These are phyloP conservation scores for Dichetophora obliterata DNA, from an alignment of 2,888 invertebrate genomes.

Conservation along the genomic window DNA sequence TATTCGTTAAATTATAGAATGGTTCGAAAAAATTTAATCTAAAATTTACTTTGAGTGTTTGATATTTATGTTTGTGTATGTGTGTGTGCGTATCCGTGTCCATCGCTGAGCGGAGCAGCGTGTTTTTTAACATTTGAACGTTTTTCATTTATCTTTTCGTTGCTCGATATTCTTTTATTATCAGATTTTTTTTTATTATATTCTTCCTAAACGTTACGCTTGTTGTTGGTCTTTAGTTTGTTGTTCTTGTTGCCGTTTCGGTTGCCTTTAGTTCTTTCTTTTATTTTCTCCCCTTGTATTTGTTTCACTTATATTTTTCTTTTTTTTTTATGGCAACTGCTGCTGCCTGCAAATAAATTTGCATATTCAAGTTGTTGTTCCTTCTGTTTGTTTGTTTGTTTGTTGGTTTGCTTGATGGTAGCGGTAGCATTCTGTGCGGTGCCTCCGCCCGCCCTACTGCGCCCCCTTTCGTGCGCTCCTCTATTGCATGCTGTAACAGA, in stretches of 20 bases:
- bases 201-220: not conserved
- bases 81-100: not conserved
- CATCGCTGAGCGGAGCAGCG: not conserved
- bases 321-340: not conserved
- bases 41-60: too few species aligned
- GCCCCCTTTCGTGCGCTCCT: not conserved
- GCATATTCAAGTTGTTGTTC: conserved; percentile 26
- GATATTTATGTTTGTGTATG: too few species aligned
- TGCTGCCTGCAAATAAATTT: conserved; percentile 19
- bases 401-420: not conserved
- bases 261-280: not conserved
- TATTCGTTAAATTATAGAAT: too few species aligned
- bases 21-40: too few species aligned
- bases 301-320: not conserved
- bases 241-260: not conserved
- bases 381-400: conserved; percentile 5
- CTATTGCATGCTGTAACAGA: not conserved
- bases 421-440: not conserved
- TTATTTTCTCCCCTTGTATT: conserved; percentile 4
- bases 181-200: not conserved
- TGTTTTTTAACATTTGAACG: not conserved
- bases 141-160: conserved; percentile 13
- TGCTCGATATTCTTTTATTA: conserved; percentile 12
- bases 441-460: not conserved
- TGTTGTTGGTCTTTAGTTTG: not conserved